phyloP scores from a whole-genome alignment of 2,888 invertebrate genomes.

The Microplitis deprimator region DNA sequence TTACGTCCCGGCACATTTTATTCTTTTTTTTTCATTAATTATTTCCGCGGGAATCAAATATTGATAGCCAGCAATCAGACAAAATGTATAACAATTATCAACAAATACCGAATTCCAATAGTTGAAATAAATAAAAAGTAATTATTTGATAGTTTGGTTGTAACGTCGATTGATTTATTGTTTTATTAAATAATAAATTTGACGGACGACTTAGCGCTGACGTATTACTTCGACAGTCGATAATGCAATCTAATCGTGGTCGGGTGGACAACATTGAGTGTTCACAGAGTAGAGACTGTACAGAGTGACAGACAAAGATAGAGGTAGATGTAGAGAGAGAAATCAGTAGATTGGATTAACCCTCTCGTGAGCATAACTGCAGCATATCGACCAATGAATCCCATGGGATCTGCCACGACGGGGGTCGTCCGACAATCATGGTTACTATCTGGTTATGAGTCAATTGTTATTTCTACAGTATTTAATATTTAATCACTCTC shows the following conservation, averaged over 20 bases:
- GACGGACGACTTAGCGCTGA: slow-evolving; percentile 26
- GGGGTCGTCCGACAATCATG: slow-evolving; percentile 21
- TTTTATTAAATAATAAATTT: slow-evolving; percentile 26
- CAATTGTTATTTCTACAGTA: slow-evolving; percentile 28
- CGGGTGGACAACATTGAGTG: slow-evolving; percentile 10
- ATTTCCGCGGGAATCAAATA: too few relatives aligned
- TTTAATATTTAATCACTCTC: background rate
- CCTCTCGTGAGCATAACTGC: slow-evolving; percentile 34
- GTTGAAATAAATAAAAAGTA: background rate
- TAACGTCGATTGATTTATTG: background rate
- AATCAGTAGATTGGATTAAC: slow-evolving; percentile 28
- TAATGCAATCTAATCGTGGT: slow-evolving; percentile 40
- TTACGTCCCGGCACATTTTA: too few relatives aligned
- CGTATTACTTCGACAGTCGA: slow-evolving; percentile 40
- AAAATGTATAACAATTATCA: background rate
- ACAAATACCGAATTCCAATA: background rate
- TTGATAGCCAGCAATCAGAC: too few relatives aligned
- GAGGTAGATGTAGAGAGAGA: background rate
- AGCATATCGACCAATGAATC: slow-evolving; percentile 27
- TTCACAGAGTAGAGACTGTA: too few relatives aligned
- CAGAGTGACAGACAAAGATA: background rate
- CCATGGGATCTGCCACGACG: slow-evolving; percentile 28
- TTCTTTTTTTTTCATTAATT: too few relatives aligned
- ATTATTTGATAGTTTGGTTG: background rate
- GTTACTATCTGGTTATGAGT: slow-evolving; percentile 31